phyloP scores from a whole-genome alignment of 2,888 invertebrate species.

The Ormyrus rosae region DNA sequence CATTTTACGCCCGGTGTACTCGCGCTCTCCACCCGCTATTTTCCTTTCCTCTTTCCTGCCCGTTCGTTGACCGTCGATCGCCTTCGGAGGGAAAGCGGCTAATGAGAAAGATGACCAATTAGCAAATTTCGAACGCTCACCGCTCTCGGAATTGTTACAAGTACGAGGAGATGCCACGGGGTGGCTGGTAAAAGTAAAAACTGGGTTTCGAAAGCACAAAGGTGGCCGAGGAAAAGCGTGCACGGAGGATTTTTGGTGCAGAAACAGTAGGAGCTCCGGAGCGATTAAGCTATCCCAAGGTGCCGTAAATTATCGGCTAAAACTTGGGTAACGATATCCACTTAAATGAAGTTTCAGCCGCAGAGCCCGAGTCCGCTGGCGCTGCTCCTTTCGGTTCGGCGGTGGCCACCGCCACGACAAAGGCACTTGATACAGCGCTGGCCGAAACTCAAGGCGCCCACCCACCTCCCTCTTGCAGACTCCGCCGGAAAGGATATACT shows the following conservation, averaged over 20 bases:
- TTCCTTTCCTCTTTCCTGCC: too few relatives aligned
- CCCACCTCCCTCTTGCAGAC: conserved; percentile 47
- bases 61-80: too few relatives aligned
- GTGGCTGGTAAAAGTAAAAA: too few relatives aligned
- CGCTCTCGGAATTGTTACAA: too few relatives aligned
- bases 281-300: conserved; percentile 56
- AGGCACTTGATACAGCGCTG: conserved; percentile 49
- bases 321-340: conserved; percentile 62
- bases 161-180: too few relatives aligned
- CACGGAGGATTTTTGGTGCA: conserved; percentile 15
- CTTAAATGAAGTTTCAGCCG: conserved; percentile 61
- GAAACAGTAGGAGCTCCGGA: not conserved
- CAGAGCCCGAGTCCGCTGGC: conserved; percentile 16
- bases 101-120: too few relatives aligned
- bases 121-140: too few relatives aligned
- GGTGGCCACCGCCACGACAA: conserved; percentile 43
- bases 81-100: too few relatives aligned
- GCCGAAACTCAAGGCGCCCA: conserved; percentile 53
- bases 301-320: conserved; percentile 61
- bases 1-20: not conserved
- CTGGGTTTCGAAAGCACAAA: too few relatives aligned
- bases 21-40: too few relatives aligned
- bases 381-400: conserved; percentile 46
- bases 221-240: too few relatives aligned
- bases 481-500: conserved; percentile 55